Percentiles rank a stretch among this genome's conserved stretches.
These are phyloP conservation scores for Dendrolimus punctatus DNA, from an alignment of 1,140 invertebrate genomes.

Conservation along the genomic window DNA sequence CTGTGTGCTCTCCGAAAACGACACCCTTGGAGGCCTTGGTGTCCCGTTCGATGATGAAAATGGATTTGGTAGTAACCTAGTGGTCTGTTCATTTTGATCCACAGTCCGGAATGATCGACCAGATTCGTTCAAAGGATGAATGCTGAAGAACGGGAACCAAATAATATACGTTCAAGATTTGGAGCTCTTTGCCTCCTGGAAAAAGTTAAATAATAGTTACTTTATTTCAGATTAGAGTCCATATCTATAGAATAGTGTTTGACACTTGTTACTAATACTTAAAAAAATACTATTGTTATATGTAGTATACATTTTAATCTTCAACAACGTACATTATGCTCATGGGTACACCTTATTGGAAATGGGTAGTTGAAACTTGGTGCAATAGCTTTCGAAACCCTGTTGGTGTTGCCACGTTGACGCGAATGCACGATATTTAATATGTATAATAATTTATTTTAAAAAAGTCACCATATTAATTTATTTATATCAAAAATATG, in stretches of 20 bases:
- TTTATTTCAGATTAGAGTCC: background rate
- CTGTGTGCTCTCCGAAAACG: conserved; percentile 22
- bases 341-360: too few species aligned
- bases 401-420: too few species aligned
- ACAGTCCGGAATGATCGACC: conserved; percentile 35
- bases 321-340: too few species aligned
- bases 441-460: too few species aligned
- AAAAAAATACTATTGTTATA: too few species aligned
- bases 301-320: too few species aligned
- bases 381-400: too few species aligned
- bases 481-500: too few species aligned
- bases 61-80: conserved; percentile 52
- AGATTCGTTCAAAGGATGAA: conserved; percentile 45
- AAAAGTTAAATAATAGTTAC: conserved; percentile 10
- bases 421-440: too few species aligned
- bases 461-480: too few species aligned
- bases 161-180: conserved; percentile 29
- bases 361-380: too few species aligned
- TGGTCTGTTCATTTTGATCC: conserved; percentile 34
- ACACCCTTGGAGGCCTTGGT: conserved; percentile 19
- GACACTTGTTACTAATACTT: too few species aligned
- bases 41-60: conserved; percentile 40
- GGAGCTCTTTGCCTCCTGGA: conserved; percentile 28
- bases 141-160: conserved; percentile 52
- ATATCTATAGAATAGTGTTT: background rate